phyloP scores from a whole-genome alignment of 2,888 invertebrate species.

The Eremobia ochroleuca region DNA sequence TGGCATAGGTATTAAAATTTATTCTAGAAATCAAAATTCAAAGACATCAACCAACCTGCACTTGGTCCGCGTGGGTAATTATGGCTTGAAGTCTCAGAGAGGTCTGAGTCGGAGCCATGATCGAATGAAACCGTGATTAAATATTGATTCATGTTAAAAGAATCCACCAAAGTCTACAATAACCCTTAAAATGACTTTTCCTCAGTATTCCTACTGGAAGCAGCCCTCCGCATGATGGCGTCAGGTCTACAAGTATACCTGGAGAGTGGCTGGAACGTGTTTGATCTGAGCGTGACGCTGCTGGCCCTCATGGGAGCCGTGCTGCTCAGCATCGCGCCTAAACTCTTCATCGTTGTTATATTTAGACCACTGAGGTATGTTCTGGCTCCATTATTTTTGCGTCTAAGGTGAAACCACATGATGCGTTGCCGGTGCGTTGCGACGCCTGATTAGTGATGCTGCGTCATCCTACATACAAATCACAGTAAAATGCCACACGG shows the following conservation, averaged over 20 bases:
- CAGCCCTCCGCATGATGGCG: slow-evolving; percentile 93
- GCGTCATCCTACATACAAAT: no score
- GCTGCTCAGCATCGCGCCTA: slow-evolving; percentile 92
- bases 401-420: no score
- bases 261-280: slow-evolving; percentile 96
- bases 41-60: neutral
- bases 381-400: no score
- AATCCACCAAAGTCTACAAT: neutral
- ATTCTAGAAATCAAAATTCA: neutral
- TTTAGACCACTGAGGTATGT: slow-evolving; percentile 92
- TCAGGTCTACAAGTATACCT: slow-evolving; percentile 94
- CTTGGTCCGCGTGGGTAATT: neutral
- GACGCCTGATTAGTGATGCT: no score
- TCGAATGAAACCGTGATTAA: no score
- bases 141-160: neutral
- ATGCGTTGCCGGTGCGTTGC: no score
- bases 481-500: no score
- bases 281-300: slow-evolving; percentile 93
- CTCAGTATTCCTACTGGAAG: slow-evolving; percentile 95
- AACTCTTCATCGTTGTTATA: slow-evolving; percentile 93
- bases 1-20: neutral
- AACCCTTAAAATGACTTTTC: slow-evolving; percentile 54
- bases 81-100: neutral
- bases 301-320: slow-evolving; percentile 93
- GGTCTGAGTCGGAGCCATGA: neutral